Evolutionary conservation across 2,797 vertebrate genomes (phyloP), one percentile per base, ranked within the genome.

Genomic region (Acanthopagrus latus): DNA sequence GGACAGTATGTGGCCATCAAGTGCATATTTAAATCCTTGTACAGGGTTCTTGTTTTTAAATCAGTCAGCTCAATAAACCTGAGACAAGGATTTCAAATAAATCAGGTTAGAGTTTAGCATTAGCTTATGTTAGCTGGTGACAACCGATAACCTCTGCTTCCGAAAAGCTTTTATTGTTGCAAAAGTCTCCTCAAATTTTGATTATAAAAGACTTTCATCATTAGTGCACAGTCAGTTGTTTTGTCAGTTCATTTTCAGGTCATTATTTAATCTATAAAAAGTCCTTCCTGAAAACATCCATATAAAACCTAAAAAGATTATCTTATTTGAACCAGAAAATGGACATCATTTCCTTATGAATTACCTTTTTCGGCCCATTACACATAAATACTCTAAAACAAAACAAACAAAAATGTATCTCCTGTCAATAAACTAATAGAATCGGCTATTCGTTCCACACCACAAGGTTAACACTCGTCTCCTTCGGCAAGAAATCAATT

Each of bases 401-500:
- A 38, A 38, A 7, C 9, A 38, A 43, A n/a, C 1, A 8, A 8
- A 9, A 16, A 18, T 46, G 4, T 13, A 13, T 47, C 7, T 68
- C 27, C 13, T 13, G n/a, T 38, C 12, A 29, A 29, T 62, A 5
- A 33, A 27, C 27, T 21, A 38, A 27, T 46, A 21, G 13, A 54
- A 58, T 41, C 1, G 7, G 17, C 23, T 48, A 10, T 12, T 51
- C 23, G 33, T n/a, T 58, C 25, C 29, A 3, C 9, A 25, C 18
- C n/a, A 41, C 17, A 65, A 60, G 17, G 7, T 20, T 44, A 11
- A 47, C 13, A 21, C 18, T 50, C 52, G 29, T 56, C 38, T 64
- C 48, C 33, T 50, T 7, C 63, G 14, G 44, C 58, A 43, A 68
- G 13, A 74, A 76, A 60, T 78, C 46, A 55, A 48, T 76, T 29